Evolutionary conservation across 2,888 invertebrate species (phyloP), one percentile per base, ranked within the genome.

Genomic region (Neoascia interrupta): DNA sequence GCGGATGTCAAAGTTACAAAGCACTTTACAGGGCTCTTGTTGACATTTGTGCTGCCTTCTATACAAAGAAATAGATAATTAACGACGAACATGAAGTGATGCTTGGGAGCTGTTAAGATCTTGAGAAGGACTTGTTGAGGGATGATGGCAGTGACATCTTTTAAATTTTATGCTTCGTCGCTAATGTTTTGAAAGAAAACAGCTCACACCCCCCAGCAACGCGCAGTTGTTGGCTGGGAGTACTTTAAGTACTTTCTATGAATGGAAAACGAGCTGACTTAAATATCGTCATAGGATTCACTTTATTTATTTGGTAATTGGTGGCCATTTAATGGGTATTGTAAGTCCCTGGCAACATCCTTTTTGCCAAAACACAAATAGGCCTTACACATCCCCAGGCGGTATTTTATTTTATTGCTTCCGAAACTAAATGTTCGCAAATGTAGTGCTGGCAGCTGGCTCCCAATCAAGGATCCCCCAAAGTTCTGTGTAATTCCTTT

Each of bases 321-420:
- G n/a, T n/a, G n/a, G n/a, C n/a, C n/a, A n/a, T n/a, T n/a, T n/a
- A n/a, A n/a, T n/a, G n/a, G n/a, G n/a, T n/a, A n/a, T n/a, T n/a
- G n/a, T n/a, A n/a, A n/a, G n/a, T n/a, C n/a, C n/a, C n/a, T n/a
- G n/a, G n/a, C n/a, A n/a, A n/a, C n/a, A n/a, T n/a, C n/a, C n/a
- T n/a, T n/a, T n/a, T n/a, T n/a, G n/a, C n/a, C n/a, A n/a, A n/a
- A n/a, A n/a, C n/a, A n/a, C n/a, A n/a, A n/a, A n/a, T n/a, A n/a
- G n/a, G n/a, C n/a, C n/a, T n/a, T n/a, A n/a, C n/a, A n/a, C n/a
- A n/a, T n/a, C n/a, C n/a, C n/a, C n/a, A n/a, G n/a, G n/a, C n/a
- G n/a, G n/a, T n/a, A n/a, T 47, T 47, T 61, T 61, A 49, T 47
- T 47, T 61, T 61, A 61, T 47, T 26, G 36, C 36, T 47, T 16